Base-by-base conservation (phyloP, 1,140 invertebrate species). In the Pteromalus puparum region DNA sequence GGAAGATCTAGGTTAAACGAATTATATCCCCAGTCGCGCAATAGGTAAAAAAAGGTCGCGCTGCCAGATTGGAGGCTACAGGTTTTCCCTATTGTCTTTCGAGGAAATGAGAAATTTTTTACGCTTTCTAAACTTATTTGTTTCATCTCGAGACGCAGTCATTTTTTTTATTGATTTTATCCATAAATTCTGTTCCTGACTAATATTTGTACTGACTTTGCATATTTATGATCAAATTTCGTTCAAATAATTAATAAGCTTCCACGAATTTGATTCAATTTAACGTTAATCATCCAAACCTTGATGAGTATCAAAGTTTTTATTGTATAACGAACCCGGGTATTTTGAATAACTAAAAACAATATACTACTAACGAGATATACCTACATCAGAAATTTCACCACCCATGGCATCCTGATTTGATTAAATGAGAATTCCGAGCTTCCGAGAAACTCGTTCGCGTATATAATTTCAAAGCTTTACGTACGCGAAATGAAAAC, bases 1-100 rank as follows among this genome's bases (percentile, higher is more conserved):
- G 28, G 18, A 61, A 61, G 13, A 80, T 80, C 65, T 80, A 42
- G 77, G 77, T 80, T 80, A 80, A 80, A 46, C 34, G 77, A 68
- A 80, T 80, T 80, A 80, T 70, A 68, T 80, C 1, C 1, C 38
- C 0, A 80, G 77, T 68, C 34, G 4, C 26, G 13, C 65, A 68
- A 42, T 68, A 80, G 34, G 21, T 70, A 79, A 67, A 30, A 80
- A 77, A 80, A 80, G 28, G 53, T 38, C 65, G 67, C 13, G 28
- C 26, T 61, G 67, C 24, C 67, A 15, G 26, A 28, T 28, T 70
- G 28, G 9, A 6, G 0, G 67, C 24, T 28, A 70, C 67, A 70
- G 28, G 2, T 70, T 70, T 70, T 28, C 67, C 12, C 26, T 30
- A 30, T 70, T 70, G 67, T 30, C 67, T 70, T 28, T 70, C 18